Conservation (phyloP, 2,113 vertebrate genomes). For the Coryphaenoides rupestris region DNA sequence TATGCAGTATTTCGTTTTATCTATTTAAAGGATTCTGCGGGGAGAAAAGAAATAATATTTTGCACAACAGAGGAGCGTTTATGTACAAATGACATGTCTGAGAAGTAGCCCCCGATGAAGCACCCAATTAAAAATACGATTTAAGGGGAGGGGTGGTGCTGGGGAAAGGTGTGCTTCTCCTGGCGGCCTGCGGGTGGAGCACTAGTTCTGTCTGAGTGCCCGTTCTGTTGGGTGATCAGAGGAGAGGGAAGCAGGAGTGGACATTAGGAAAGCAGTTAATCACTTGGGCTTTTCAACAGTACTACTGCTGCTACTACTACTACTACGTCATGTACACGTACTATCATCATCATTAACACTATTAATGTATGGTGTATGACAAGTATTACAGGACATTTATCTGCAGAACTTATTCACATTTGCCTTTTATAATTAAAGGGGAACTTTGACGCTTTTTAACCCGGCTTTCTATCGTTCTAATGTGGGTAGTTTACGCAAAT, state of each 20-base stretch:
- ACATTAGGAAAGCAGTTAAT: too few species aligned
- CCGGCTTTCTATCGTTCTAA: too few species aligned
- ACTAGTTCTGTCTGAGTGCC: slow-evolving; percentile 49
- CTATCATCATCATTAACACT: too few species aligned
- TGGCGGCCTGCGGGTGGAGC: slow-evolving; percentile 68
- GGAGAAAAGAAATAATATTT: slow-evolving; percentile 3
- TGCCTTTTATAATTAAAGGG: too few species aligned
- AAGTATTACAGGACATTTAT: too few species aligned
- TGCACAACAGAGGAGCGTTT: slow-evolving; percentile 33
- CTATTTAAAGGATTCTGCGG: slow-evolving; percentile 4
- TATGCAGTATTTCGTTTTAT: slow-evolving; percentile 8
- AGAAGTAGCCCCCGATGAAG: slow-evolving; percentile 28
- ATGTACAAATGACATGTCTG: slow-evolving; percentile 29
- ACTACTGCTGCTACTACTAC: too few species aligned
- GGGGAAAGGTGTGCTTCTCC: slow-evolving; percentile 23
- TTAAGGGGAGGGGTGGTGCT: neutral
- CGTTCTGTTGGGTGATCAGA: slow-evolving; percentile 13
- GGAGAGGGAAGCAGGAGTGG: neutral
- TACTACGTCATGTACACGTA: too few species aligned
- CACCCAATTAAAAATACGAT: neutral
- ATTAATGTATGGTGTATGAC: too few species aligned
- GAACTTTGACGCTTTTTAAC: too few species aligned
- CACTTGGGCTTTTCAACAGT: too few species aligned
- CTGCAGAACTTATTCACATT: too few species aligned
- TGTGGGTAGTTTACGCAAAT: too few species aligned